Base-by-base conservation (phyloP, 2,113 vertebrate genomes). In the Chitala chitala region DNA sequence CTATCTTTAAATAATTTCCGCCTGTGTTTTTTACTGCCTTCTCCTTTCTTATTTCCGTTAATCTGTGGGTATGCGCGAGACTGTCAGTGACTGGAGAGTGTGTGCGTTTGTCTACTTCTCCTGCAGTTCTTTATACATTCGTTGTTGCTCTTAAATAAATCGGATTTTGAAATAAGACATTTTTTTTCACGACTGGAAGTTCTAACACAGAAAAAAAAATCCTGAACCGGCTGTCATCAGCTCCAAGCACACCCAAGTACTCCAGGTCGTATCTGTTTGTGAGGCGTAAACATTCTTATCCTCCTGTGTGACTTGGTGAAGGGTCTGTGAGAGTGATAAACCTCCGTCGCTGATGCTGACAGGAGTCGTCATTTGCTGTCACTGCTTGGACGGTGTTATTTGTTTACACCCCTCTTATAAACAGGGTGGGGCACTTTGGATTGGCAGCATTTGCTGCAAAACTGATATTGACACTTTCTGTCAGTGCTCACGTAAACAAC, bases 1-100 rank as follows among this genome's bases (percentile, higher is more conserved):
- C 86, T 88, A 84, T 90, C 87, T 90, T 89, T 88, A 86, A 90
- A 87, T 82, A 84, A 84, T 53, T 70, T 65, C 81, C 69, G 76
- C 40, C 79, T 87, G 80, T 84, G 86, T 80, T 80, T 87, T 90
- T 85, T 83, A 79, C 86, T 82, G 82, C 87, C 86, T 75, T 76
- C 72, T 69, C 74, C 78, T 53, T 76, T 77, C 65, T 75, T 38
- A 36, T 77, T 38, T 73, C 31, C 44, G 22, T 72, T 36, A 42
- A 15, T 63, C 22, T 63, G 54, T 46, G 65, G 58, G 53, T 61
- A 13, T 71, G 24, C 56, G 24, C 13, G 50, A n/a, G 22, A 22
- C 48, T 55, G 46, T 64, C 64, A 51, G 44, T 54, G 69, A 3
- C 12, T 56, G 54, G 66, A 17, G 54, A 33, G 38, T 66, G 65